Evolutionary conservation across 2,113 vertebrate species (phyloP).

Genomic region (Paraplagusia blochii): DNA sequence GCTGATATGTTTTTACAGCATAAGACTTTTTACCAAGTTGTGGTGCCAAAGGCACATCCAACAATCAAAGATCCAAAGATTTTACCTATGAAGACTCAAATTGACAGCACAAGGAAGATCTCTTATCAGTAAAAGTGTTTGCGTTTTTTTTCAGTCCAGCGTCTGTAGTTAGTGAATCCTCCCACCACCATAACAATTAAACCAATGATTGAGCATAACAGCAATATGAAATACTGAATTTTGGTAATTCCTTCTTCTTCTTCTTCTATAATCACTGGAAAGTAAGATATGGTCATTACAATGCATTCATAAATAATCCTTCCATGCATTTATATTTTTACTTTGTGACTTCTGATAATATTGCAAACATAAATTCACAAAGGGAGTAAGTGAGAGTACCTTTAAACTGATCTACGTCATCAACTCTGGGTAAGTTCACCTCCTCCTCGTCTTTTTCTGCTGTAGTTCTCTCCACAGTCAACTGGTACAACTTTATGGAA

Average conservation of each 20-base stretch:
- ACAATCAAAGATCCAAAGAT: slow-evolving; percentile 26
- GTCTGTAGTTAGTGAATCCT: slow-evolving; percentile 81
- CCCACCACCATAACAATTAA: slow-evolving; percentile 82
- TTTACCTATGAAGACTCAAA: slow-evolving; percentile 8
- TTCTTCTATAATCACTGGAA: slow-evolving; percentile 70
- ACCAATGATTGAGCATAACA: slow-evolving; percentile 87
- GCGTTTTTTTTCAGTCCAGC: slow-evolving; percentile 91
- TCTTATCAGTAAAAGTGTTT: slow-evolving; percentile 93
- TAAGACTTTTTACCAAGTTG: no score
- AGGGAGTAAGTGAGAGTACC: slow-evolving; percentile 46
- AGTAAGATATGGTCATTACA: background rate
- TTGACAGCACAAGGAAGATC: slow-evolving; percentile 8
- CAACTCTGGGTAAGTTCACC: slow-evolving; percentile 82
- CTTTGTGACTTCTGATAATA: background rate
- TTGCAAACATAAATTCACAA: background rate
- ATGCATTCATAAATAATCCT: background rate
- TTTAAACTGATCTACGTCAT: slow-evolving; percentile 82
- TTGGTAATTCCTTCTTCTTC: slow-evolving; percentile 80
- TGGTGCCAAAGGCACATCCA: no score
- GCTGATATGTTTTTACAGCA: no score
- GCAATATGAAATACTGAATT: slow-evolving; percentile 83
- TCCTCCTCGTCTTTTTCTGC: slow-evolving; percentile 78
- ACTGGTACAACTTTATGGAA: slow-evolving; percentile 90
- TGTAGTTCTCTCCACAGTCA: slow-evolving; percentile 76
- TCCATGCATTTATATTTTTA: background rate